A percentile compares a stretch with the other conserved stretches of the same genome.
Evolutionary conservation across 2,888 invertebrate species (phyloP).

Genomic region (Dryobota labecula): DNA sequence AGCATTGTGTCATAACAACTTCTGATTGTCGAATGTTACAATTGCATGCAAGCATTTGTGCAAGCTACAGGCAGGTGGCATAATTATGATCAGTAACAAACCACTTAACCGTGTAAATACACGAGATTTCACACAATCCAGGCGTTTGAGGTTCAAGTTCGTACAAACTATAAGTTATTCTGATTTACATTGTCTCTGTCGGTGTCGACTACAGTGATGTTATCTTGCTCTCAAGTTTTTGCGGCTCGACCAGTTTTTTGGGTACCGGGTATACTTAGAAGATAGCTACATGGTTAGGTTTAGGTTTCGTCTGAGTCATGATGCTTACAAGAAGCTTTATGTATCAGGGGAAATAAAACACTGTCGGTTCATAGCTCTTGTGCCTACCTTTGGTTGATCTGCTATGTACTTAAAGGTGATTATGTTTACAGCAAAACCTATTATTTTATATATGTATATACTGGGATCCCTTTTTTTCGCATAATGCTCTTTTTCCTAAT

Average conservation of each 20-base stretch:
- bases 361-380: background rate
- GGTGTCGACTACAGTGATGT: slow-evolving; percentile 54
- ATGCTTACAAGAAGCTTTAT: background rate
- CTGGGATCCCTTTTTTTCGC: no score
- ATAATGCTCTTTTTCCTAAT: no score
- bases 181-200: slow-evolving; percentile 62
- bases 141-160: slow-evolving; percentile 53
- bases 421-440: background rate
- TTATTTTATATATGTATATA: no score
- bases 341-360: slow-evolving; percentile 7
- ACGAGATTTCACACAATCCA: slow-evolving; percentile 56
- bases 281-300: slow-evolving; percentile 24
- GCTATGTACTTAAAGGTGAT: background rate
- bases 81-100: slow-evolving; percentile 25
- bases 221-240: slow-evolving; percentile 57
- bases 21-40: slow-evolving; percentile 8
- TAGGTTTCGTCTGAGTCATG: slow-evolving; percentile 25
- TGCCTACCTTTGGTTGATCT: background rate
- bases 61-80: background rate
- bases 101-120: slow-evolving; percentile 47
- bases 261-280: slow-evolving; percentile 27
- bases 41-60: background rate
- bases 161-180: slow-evolving; percentile 56
- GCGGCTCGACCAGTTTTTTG: slow-evolving; percentile 56
- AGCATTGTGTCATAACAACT: background rate